These are phyloP conservation scores for Esox masquinongy DNA, from an alignment of 2,797 vertebrate genomes.

Conservation along the genomic window DNA sequence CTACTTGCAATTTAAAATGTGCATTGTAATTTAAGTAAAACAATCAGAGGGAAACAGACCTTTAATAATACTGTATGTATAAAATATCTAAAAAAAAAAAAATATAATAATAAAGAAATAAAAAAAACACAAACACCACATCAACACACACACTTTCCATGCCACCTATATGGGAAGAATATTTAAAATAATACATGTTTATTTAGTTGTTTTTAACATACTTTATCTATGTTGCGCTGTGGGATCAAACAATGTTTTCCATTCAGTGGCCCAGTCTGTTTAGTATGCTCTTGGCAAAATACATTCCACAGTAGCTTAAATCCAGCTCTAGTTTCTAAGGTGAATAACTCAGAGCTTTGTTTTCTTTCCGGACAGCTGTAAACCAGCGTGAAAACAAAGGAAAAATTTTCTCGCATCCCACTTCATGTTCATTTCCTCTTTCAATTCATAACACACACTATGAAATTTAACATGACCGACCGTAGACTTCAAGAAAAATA, in stretches of 20 bases:
- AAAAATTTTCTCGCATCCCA: background rate
- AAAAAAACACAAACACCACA: no score
- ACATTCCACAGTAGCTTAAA: slow-evolving; percentile 61
- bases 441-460: background rate
- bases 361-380: background rate
- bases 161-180: background rate
- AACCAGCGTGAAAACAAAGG: background rate
- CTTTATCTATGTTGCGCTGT: background rate
- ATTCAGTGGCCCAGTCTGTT: slow-evolving; percentile 15
- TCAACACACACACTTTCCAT: no score
- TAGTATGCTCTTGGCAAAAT: slow-evolving; percentile 28
- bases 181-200: background rate
- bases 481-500: slow-evolving; percentile 5
- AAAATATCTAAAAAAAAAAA: no score
- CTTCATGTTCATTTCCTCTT: background rate
- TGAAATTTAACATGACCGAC: background rate
- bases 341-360: background rate
- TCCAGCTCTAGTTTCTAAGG: slow-evolving; percentile 20
- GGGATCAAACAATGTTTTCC: slow-evolving; percentile 21
- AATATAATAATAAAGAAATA: no score
- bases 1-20: background rate
- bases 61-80: no score
- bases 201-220: background rate
- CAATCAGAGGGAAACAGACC: no score
- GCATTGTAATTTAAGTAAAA: no score